Evolutionary conservation across 2,797 vertebrate genomes (phyloP).

Genomic region (Gorsachius magnificus): DNA sequence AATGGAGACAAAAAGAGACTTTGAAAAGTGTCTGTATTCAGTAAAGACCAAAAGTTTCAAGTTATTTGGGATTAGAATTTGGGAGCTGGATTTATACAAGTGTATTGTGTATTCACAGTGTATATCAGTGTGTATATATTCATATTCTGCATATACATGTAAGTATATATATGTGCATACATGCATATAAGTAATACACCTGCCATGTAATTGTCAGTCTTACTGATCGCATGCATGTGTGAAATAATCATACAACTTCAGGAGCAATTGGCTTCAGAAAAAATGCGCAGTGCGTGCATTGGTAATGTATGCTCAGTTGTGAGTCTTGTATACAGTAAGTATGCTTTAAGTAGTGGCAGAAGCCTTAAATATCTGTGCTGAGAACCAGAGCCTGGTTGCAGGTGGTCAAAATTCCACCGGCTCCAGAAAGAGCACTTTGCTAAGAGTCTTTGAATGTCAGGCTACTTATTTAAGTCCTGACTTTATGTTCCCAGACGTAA

Average conservation of each 20-base stretch:
- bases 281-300: neutral
- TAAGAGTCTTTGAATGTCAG: neutral
- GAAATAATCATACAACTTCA: neutral
- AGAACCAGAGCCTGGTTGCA: neutral
- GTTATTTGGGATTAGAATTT: neutral
- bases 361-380: neutral
- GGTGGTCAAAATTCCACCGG: neutral
- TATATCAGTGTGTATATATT: neutral
- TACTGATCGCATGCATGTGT: neutral
- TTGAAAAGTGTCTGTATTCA: slow-evolving; percentile 11
- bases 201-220: neutral
- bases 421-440: slow-evolving; percentile 20
- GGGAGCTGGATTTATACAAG: neutral
- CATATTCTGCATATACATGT: neutral
- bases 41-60: neutral
- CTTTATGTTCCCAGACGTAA: neutral
- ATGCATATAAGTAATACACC: neutral
- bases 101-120: neutral
- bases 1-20: slow-evolving; percentile 24
- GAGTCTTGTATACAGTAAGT: neutral
- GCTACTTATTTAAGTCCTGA: slow-evolving; percentile 19
- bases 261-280: neutral
- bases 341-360: neutral
- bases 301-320: rapidly evolving
- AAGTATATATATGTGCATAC: neutral